These are phyloP conservation scores for Nyctereutes procyonoides DNA, from an alignment of 2,113 vertebrate genomes.

Conservation along the genomic window DNA sequence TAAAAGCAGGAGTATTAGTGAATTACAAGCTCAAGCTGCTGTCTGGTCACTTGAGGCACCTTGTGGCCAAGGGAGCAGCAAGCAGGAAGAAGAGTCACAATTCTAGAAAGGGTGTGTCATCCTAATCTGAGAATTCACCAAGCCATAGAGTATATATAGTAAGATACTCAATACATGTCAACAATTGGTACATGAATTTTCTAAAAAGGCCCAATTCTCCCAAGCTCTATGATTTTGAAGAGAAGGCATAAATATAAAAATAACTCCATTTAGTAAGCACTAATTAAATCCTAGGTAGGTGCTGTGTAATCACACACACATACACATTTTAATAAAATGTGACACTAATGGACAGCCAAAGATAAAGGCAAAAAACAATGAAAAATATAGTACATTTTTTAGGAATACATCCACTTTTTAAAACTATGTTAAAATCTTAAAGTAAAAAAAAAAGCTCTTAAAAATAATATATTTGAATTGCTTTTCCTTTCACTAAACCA, in stretches of 20 bases:
- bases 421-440: constrained; percentile 11
- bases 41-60: background rate
- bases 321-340: background rate
- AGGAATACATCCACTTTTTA: constrained; percentile 16
- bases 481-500: background rate
- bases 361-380: background rate
- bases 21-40: background rate
- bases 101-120: background rate
- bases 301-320: background rate
- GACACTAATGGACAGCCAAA: background rate
- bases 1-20: background rate
- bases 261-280: constrained; percentile 27
- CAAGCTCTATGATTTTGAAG: constrained; percentile 1
- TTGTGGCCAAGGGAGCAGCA: background rate
- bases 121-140: background rate
- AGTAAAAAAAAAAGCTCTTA: constrained; percentile 1
- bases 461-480: background rate
- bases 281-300: background rate
- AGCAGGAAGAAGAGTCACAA: background rate
- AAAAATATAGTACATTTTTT: background rate
- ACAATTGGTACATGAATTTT: background rate
- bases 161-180: background rate
- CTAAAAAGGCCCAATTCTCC: background rate
- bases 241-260: background rate
- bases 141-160: background rate